A percentile compares a stretch with the other conserved stretches of the same genome.
These are phyloP conservation scores for Paracentrotus lividus DNA, from an alignment of 53 echinoderm and acorn worm species.

Conservation along the genomic window DNA sequence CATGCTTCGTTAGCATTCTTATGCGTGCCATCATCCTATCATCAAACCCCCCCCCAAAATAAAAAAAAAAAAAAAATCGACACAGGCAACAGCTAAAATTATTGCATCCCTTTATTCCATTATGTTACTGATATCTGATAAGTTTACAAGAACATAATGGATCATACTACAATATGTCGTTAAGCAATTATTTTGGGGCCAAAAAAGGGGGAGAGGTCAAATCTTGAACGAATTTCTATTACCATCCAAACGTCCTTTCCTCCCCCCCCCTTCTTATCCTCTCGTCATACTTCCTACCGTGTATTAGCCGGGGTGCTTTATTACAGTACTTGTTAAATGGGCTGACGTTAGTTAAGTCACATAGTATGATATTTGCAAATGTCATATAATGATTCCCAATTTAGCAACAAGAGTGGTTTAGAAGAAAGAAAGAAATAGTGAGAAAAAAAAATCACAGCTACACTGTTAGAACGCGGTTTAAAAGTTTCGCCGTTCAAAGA, in stretches of 20 bases:
- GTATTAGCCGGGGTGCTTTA: neutral
- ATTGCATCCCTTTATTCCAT: no score
- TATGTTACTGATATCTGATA: neutral
- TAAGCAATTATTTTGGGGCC: neutral
- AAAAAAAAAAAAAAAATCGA: no score
- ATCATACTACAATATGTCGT: neutral
- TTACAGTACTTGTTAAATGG: slow-evolving; percentile 12
- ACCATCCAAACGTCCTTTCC: no score
- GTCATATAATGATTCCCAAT: neutral
- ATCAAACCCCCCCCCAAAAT: neutral
- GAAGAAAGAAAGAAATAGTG: neutral
- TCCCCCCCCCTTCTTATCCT: neutral
- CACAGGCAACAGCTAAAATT: no score
- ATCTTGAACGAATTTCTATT: no score
- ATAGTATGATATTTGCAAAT: neutral
- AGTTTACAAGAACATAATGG: neutral
- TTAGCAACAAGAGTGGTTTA: neutral
- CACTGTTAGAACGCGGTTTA: neutral
- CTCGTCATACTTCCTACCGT: neutral
- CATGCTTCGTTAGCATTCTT: neutral
- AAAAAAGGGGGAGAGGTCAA: no score
- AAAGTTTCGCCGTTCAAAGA: no score
- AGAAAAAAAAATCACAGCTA: neutral
- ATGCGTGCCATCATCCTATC: neutral
- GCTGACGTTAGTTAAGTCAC: neutral